Evolutionary conservation across 2,797 vertebrate species (phyloP).

Genomic region (Monodelphis domestica): DNA sequence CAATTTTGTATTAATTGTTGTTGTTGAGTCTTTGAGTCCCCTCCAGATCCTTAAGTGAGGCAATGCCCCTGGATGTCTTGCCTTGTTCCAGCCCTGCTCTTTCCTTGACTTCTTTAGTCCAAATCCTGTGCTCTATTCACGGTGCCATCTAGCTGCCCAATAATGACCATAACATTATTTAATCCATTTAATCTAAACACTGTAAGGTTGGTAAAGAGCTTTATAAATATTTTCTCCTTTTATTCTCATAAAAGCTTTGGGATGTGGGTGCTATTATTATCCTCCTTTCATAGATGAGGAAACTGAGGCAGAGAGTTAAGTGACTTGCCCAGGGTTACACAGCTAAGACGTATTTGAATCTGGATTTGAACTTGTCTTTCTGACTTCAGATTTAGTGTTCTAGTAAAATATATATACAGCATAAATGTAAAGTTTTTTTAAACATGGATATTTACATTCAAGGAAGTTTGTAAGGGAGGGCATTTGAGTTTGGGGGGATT

Average conservation of each 20-base stretch:
- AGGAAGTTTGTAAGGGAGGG: background rate
- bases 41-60: background rate
- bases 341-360: background rate
- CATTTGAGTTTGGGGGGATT: background rate
- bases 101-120: background rate
- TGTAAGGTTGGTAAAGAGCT: background rate
- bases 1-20: background rate
- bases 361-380: background rate
- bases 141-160: too few relatives aligned
- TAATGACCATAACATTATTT: too few relatives aligned
- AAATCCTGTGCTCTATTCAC: background rate
- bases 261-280: too few relatives aligned
- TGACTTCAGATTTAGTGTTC: background rate
- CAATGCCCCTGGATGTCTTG: background rate
- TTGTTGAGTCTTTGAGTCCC: background rate
- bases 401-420: background rate
- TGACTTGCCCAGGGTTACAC: background rate
- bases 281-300: background rate
- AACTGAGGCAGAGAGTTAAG: background rate
- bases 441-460: background rate
- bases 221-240: background rate
- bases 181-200: too few relatives aligned
- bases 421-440: background rate
- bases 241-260: background rate
- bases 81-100: background rate